phyloP scores from a whole-genome alignment of 2,113 vertebrate genomes.

The Hemicordylus capensis region DNA sequence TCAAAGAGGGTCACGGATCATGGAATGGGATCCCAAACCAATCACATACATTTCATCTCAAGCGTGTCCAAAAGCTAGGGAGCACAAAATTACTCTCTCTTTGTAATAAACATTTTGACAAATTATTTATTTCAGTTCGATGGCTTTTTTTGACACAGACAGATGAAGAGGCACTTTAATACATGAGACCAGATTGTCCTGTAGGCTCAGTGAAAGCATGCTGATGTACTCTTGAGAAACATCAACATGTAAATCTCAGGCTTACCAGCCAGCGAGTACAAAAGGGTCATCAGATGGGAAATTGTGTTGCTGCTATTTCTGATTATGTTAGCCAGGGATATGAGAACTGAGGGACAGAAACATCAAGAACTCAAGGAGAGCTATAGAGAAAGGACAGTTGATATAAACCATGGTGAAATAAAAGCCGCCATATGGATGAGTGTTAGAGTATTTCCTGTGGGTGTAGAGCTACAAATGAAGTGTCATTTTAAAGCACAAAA shows the following conservation, averaged over 20 bases:
- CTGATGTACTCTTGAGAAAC: slow-evolving; percentile 35
- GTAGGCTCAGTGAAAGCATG: slow-evolving; percentile 52
- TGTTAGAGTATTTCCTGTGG: neutral
- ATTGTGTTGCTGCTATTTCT: slow-evolving; percentile 9
- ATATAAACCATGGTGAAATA: neutral
- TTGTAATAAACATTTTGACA: slow-evolving; percentile 51
- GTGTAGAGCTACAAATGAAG: neutral
- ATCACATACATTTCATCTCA: slow-evolving; percentile 1
- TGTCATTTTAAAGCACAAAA: neutral
- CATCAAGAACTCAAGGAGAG: neutral
- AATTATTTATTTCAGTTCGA: slow-evolving; percentile 64
- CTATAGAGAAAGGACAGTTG: neutral
- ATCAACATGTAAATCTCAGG: neutral
- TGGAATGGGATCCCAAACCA: neutral
- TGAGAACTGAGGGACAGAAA: neutral
- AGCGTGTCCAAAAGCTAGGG: slow-evolving; percentile 20
- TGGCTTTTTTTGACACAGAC: slow-evolving; percentile 46
- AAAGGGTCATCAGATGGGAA: neutral
- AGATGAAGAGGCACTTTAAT: slow-evolving; percentile 52
- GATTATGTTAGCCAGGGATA: neutral
- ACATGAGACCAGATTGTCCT: slow-evolving; percentile 39
- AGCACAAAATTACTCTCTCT: slow-evolving; percentile 47
- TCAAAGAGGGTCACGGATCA: slow-evolving; percentile 36
- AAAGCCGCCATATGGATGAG: neutral
- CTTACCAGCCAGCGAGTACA: neutral